A percentile compares a stretch with the other conserved stretches of the same genome.
Evolutionary conservation across 2,797 vertebrate species (phyloP).

Genomic region (Ctenosaura bakeri): DNA sequence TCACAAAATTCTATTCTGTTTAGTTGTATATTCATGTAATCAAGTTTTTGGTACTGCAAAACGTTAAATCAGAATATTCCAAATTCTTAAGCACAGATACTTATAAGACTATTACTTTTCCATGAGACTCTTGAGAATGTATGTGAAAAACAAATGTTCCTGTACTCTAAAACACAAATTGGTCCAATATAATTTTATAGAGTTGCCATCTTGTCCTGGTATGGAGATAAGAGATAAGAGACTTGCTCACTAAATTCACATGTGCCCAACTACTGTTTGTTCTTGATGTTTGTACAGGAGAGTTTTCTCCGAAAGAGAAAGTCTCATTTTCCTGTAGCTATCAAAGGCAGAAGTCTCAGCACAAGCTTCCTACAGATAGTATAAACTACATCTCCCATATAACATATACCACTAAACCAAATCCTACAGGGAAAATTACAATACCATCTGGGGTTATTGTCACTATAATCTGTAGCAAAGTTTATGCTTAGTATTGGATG

Average conservation of each 20-base stretch:
- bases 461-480: background rate
- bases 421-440: background rate
- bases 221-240: background rate
- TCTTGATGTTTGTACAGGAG: background rate
- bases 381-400: background rate
- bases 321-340: background rate
- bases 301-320: background rate
- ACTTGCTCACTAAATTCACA: background rate
- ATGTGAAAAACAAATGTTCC: background rate
- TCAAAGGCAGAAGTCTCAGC: background rate
- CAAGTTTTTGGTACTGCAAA: background rate
- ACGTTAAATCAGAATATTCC: background rate
- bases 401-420: background rate
- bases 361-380: background rate
- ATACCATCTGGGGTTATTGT: background rate
- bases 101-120: background rate
- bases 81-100: background rate
- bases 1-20: background rate
- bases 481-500: background rate
- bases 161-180: background rate
- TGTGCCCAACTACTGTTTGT: background rate
- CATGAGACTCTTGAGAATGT: background rate
- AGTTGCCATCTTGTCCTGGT: background rate
- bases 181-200: background rate
- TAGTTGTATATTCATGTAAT: conserved; percentile 4